phyloP scores from a whole-genome alignment of 2,797 vertebrate species.

The Corythornis leucogaster region DNA sequence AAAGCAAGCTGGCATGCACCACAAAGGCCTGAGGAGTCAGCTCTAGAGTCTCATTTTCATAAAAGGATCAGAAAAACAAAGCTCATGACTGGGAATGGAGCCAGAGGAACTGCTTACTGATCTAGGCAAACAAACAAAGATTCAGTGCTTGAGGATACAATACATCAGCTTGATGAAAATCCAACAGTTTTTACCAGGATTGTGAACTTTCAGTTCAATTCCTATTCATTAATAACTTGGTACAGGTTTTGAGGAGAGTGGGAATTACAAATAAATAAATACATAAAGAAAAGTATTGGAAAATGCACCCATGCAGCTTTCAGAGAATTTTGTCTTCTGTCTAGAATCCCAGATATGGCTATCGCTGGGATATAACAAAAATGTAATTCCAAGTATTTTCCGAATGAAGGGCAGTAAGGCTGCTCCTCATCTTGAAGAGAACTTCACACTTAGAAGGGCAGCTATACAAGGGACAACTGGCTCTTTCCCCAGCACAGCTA shows the following conservation, averaged over 20 bases:
- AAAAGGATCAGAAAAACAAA: conserved; percentile 12
- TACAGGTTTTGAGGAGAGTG: background rate
- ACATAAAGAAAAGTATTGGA: background rate
- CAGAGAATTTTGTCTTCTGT: background rate
- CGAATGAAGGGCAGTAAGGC: background rate
- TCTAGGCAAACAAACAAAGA: background rate
- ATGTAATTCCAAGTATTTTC: background rate
- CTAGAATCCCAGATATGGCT: background rate
- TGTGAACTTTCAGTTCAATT: background rate
- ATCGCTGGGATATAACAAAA: background rate
- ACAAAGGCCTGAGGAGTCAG: background rate
- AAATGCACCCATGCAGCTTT: background rate
- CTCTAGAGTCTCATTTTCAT: background rate
- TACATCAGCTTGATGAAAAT: background rate
- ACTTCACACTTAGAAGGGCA: background rate
- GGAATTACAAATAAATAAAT: background rate
- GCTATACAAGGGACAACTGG: background rate
- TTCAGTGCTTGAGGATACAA: background rate
- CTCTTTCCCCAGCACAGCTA: background rate
- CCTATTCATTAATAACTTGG: background rate
- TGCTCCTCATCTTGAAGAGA: background rate
- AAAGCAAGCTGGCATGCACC: rapidly evolving
- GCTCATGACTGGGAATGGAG: background rate
- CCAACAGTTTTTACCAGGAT: background rate
- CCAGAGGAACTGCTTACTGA: background rate